These are phyloP conservation scores for Melitaea cinxia DNA, from an alignment of 1,140 invertebrate species.

Conservation along the genomic window DNA sequence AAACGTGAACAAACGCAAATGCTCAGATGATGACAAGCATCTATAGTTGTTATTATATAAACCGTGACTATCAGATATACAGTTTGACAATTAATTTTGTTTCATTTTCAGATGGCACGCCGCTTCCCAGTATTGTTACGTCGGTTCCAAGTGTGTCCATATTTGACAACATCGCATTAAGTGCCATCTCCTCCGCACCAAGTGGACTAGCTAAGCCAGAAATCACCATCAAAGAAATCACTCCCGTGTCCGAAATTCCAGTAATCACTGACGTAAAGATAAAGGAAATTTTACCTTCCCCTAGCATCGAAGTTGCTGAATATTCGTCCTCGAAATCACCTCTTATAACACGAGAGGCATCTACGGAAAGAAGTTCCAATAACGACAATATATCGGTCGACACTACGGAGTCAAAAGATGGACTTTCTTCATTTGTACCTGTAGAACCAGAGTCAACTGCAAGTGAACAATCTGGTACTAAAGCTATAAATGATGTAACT, in stretches of 20 bases:
- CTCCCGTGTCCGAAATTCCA: constrained; percentile 73
- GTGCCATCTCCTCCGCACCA: constrained; percentile 33
- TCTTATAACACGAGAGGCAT: constrained; percentile 68
- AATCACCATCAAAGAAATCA: constrained; percentile 80
- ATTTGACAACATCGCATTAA: constrained; percentile 38
- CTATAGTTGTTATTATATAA: background rate
- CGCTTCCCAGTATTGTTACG: constrained; percentile 53
- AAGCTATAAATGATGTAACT: constrained; percentile 42
- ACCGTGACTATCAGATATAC: background rate
- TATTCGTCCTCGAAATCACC: constrained; percentile 74
- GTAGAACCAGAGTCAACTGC: constrained; percentile 31
- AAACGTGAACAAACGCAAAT: no score
- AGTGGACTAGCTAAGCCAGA: constrained; percentile 62
- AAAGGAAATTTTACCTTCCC: constrained; percentile 73
- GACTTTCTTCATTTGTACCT: constrained; percentile 13
- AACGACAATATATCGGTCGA: constrained; percentile 34
- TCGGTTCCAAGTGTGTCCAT: constrained; percentile 41
- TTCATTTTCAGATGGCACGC: constrained; percentile 68
- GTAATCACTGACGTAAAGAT: constrained; percentile 75
- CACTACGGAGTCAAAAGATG: constrained; percentile 21
- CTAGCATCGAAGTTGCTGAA: constrained; percentile 63
- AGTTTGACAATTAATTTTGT: constrained; percentile 4
- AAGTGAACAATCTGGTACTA: constrained; percentile 19
- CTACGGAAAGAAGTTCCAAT: constrained; percentile 51
- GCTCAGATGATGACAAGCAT: no score